phyloP scores from a whole-genome alignment of 2,797 vertebrate species.

The Petrocephalus schoutedeni region DNA sequence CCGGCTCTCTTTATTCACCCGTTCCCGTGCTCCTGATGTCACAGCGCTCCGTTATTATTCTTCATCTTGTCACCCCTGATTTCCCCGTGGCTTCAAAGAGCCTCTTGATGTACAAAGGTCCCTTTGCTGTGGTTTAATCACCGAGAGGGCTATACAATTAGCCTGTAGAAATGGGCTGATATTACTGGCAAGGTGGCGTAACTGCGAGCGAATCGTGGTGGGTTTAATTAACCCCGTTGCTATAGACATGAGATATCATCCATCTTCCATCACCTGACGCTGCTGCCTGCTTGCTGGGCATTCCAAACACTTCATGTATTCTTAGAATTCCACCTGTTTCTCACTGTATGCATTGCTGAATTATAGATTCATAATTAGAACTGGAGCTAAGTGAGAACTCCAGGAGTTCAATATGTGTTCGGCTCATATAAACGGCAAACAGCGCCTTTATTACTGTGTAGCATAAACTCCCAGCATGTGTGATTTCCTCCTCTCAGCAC shows the following conservation, averaged over 20 bases:
- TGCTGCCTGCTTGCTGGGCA: background rate
- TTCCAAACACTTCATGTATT: background rate
- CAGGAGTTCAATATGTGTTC: background rate
- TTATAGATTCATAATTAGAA: background rate
- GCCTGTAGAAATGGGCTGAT: background rate
- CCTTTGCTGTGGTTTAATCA: slow-evolving; percentile 10
- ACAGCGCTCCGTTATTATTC: background rate
- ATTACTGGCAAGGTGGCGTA: background rate
- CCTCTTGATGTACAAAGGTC: background rate
- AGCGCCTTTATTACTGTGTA: background rate
- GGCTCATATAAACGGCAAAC: background rate
- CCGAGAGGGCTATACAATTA: background rate
- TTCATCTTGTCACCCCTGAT: slow-evolving; percentile 8
- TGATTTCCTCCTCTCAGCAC: background rate
- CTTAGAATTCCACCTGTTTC: background rate
- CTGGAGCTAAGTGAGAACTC: background rate
- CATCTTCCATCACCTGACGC: background rate
- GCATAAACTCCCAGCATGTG: background rate
- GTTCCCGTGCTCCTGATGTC: background rate
- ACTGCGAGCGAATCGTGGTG: background rate
- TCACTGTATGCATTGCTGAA: background rate
- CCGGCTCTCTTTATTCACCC: background rate
- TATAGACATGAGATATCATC: background rate
- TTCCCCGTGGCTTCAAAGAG: background rate
- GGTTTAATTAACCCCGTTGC: background rate